A percentile compares a stretch with the other conserved stretches of the same genome.
Conservation (phyloP, 2,797 vertebrate species). For the Amblyopsis hoosieri region DNA sequence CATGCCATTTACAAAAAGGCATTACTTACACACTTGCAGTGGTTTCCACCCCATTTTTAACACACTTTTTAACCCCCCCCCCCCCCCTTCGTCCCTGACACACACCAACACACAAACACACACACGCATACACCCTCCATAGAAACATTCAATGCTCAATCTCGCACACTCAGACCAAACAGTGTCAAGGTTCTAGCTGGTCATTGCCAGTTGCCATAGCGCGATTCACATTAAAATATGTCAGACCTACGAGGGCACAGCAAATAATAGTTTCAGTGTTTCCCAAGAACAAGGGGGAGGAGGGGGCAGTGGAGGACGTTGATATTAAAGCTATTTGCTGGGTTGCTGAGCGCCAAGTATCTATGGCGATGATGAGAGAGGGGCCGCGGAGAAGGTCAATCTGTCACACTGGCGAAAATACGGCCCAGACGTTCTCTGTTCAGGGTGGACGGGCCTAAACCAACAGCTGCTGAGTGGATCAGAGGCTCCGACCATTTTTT, state of each 20-base stretch:
- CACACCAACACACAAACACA: no score
- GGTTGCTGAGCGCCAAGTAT: conserved; percentile 45
- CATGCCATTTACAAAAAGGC: no score
- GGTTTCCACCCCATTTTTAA: no score
- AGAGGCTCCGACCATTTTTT: no score
- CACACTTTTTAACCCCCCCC: no score
- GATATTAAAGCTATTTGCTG: conserved; percentile 36
- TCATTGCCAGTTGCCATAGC: background rate
- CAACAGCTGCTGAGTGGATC: no score
- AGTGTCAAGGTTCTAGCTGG: background rate
- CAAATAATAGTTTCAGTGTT: conserved; percentile 9
- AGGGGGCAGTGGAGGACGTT: conserved; percentile 26
- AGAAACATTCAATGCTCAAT: background rate
- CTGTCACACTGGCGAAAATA: conserved; percentile 47
- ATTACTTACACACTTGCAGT: no score
- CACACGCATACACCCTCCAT: background rate
- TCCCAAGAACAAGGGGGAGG: conserved; percentile 9
- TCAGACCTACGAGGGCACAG: background rate
- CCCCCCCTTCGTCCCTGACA: no score
- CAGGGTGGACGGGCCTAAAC: no score
- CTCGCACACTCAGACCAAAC: background rate
- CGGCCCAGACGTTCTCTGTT: background rate
- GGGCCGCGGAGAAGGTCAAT: conserved; percentile 64
- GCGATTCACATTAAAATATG: background rate
- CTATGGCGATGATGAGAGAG: conserved; percentile 52